A percentile compares a stretch with the other conserved stretches of the same genome.
These are phyloP conservation scores for Cryptus viduatorius DNA, from an alignment of 2,888 invertebrate species.

Conservation along the genomic window DNA sequence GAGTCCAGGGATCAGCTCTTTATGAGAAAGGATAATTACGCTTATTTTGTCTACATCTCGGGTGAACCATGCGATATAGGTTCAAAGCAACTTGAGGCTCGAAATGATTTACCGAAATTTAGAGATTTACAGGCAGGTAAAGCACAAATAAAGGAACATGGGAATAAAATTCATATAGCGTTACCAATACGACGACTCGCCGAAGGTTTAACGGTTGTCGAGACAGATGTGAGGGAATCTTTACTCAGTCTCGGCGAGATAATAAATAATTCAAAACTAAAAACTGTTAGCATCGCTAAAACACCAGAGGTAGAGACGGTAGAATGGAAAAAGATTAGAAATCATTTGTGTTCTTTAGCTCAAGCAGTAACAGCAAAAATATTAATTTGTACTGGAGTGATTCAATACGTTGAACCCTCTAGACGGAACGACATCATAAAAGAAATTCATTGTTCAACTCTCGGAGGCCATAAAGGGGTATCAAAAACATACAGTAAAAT, in stretches of 20 bases:
- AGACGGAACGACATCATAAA: not conserved
- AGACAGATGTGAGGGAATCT: not conserved
- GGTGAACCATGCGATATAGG: conserved; percentile 45
- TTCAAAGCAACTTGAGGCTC: conserved; percentile 8
- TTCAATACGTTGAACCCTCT: conserved; percentile 4
- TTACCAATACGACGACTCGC: conserved; percentile 13
- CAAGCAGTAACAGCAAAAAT: not conserved
- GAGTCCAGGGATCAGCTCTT: conserved; percentile 39
- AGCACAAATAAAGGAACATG: not conserved
- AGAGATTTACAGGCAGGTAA: conserved; percentile 9
- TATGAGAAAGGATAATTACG: conserved; percentile 42
- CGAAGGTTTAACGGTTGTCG: not conserved
- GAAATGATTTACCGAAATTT: conserved; percentile 9
- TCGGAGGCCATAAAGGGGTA: conserved; percentile 49
- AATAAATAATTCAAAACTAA: too few species aligned
- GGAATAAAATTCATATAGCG: conserved; percentile 36
- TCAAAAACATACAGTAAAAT: too few species aligned
- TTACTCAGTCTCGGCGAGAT: not conserved
- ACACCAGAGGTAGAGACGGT: too few species aligned
- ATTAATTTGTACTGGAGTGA: conserved; percentile 27
- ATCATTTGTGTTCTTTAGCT: not conserved
- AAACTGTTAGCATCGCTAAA: too few species aligned
- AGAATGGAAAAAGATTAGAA: not conserved
- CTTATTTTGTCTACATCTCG: conserved; percentile 32
- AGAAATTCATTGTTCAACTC: conserved; percentile 31